A percentile compares a stretch with the other conserved stretches of the same genome.
phyloP scores from a whole-genome alignment of 2,797 vertebrate species.

The Halcyon badia region DNA sequence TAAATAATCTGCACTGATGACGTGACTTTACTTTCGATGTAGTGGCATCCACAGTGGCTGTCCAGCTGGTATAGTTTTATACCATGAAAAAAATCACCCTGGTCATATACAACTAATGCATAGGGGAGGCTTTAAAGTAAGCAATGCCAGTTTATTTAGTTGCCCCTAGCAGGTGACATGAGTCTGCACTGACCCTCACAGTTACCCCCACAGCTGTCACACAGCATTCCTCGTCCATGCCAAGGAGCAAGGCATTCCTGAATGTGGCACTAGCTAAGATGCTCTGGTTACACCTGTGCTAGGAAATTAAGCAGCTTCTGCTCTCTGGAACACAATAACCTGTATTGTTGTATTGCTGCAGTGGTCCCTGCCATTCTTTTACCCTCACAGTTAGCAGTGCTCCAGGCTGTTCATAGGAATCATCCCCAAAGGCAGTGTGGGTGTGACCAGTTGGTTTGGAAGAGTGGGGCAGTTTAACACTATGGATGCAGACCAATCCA shows the following conservation, averaged over 20 bases:
- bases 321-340: not conserved
- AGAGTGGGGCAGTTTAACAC: not conserved
- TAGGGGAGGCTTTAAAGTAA: not conserved
- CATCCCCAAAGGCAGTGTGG: not conserved
- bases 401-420: not conserved
- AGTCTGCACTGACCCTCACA: not conserved
- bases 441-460: not conserved
- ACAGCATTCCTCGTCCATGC: not conserved
- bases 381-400: accelerated
- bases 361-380: not conserved
- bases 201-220: not conserved
- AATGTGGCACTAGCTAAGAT: not conserved
- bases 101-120: not conserved
- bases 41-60: accelerated
- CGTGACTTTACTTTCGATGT: not conserved
- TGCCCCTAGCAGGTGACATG: not conserved
- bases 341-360: not conserved
- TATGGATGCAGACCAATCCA: not conserved
- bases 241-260: not conserved
- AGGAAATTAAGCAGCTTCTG: not conserved
- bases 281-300: not conserved
- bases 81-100: not conserved
- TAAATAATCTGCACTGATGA: not conserved
- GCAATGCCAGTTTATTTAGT: not conserved
- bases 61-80: not conserved